Evolutionary conservation across 1,140 invertebrate species (phyloP).

Genomic region (Teleopsis dalmanni): DNA sequence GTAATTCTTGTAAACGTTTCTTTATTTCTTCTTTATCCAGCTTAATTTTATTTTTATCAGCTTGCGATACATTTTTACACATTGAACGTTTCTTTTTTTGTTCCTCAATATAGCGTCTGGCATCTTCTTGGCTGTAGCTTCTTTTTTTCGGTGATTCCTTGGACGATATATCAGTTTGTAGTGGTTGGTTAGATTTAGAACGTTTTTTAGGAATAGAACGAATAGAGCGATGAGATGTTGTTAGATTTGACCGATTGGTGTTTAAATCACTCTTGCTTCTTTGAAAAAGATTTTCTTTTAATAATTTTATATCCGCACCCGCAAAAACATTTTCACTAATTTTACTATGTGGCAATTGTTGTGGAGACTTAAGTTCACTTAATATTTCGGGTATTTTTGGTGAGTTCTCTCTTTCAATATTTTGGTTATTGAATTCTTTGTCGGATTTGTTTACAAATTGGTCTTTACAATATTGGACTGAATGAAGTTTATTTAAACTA

Average conservation of each 20-base stretch:
- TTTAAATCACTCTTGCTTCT: not conserved
- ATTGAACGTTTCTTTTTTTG: slow-evolving; percentile 8
- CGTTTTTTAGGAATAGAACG: not conserved
- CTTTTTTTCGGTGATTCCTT: not conserved
- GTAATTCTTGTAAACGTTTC: slow-evolving; percentile 17
- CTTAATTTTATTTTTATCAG: not conserved
- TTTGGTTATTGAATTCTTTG: too few species aligned
- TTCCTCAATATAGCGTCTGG: slow-evolving; percentile 9
- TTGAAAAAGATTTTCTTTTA: not conserved
- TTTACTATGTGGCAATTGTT: not conserved
- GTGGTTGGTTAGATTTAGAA: slow-evolving; percentile 9
- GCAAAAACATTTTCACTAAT: not conserved
- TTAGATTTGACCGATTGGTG: not conserved
- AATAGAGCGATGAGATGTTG: not conserved
- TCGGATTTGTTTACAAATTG: too few species aligned
- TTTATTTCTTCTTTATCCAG: slow-evolving; percentile 20
- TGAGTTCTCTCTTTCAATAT: too few species aligned
- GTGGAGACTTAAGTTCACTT: not conserved
- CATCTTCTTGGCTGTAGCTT: slow-evolving; percentile 8
- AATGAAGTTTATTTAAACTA: too few species aligned
- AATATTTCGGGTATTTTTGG: not conserved
- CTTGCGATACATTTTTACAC: not conserved
- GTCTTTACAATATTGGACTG: too few species aligned
- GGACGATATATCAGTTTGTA: not conserved
- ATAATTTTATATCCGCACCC: not conserved